Evolutionary conservation across 2,113 vertebrate genomes (phyloP).

Genomic region (Varanus komodoensis): DNA sequence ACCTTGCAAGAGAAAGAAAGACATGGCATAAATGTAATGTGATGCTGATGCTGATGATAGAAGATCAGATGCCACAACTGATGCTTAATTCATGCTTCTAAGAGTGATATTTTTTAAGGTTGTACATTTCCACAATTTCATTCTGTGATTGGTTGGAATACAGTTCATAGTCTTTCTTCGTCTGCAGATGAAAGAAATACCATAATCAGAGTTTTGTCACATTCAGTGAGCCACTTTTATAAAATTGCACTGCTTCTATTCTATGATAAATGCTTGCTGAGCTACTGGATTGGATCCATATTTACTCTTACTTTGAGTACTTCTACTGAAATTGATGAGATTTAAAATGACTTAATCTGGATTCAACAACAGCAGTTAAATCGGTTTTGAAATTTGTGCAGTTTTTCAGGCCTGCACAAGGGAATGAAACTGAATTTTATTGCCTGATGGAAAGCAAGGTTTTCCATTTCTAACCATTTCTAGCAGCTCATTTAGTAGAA

Average conservation of each 20-base stretch:
- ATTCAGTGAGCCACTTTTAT: constrained; percentile 31
- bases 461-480: neutral
- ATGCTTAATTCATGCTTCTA: constrained; percentile 20
- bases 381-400: neutral
- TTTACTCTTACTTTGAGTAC: no score
- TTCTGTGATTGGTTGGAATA: constrained; percentile 48
- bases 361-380: neutral
- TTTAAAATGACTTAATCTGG: no score
- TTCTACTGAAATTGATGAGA: no score
- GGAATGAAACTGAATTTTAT: neutral
- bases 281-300: neutral
- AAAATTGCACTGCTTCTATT: constrained; percentile 42
- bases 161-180: constrained; percentile 23
- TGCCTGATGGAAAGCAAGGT: neutral
- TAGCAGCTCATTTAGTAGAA: neutral
- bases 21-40: no score
- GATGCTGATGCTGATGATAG: neutral
- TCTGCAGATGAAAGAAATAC: constrained; percentile 33
- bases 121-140: constrained; percentile 56
- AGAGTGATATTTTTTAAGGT: constrained; percentile 48
- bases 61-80: constrained; percentile 11
- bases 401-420: neutral
- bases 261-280: constrained; percentile 23
- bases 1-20: no score
- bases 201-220: constrained; percentile 26